phyloP scores from a whole-genome alignment of 2,797 vertebrate genomes.

The Notoglanidium macrostoma region DNA sequence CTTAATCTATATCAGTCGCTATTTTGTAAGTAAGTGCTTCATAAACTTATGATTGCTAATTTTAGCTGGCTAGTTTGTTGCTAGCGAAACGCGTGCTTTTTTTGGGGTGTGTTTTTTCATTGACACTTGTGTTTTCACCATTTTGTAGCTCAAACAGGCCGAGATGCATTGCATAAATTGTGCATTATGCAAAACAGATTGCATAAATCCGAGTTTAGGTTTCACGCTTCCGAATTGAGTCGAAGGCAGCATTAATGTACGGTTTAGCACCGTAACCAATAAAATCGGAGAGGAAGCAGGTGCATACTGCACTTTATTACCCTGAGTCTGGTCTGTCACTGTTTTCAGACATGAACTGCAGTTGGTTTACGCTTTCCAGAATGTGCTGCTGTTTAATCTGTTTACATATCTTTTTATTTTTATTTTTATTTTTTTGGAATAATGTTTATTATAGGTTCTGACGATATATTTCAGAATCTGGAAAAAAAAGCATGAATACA shows the following conservation, averaged over 20 bases:
- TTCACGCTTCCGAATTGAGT: not conserved
- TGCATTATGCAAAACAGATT: not conserved
- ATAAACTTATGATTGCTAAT: not conserved
- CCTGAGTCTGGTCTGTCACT: too few species aligned
- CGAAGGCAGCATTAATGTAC: not conserved
- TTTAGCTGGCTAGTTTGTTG: not conserved
- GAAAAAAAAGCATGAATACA: not conserved
- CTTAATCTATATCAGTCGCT: not conserved
- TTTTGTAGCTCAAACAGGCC: not conserved
- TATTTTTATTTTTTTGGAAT: not conserved
- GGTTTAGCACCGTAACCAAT: not conserved
- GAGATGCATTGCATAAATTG: not conserved
- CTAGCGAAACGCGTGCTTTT: not conserved
- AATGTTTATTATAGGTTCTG: too few species aligned
- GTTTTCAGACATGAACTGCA: too few species aligned
- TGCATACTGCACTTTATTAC: too few species aligned
- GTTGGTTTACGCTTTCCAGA: not conserved
- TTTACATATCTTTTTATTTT: too few species aligned
- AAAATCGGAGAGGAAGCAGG: not conserved
- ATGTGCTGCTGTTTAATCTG: not conserved
- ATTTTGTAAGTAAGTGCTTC: not conserved
- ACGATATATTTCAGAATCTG: not conserved
- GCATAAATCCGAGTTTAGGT: not conserved
- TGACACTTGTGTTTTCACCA: not conserved
- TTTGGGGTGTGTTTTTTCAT: not conserved